A percentile compares a stretch with the other conserved stretches of the same genome.
These are phyloP conservation scores for Dipodomys spectabilis DNA, from an alignment of 2,113 vertebrate species.

Conservation along the genomic window DNA sequence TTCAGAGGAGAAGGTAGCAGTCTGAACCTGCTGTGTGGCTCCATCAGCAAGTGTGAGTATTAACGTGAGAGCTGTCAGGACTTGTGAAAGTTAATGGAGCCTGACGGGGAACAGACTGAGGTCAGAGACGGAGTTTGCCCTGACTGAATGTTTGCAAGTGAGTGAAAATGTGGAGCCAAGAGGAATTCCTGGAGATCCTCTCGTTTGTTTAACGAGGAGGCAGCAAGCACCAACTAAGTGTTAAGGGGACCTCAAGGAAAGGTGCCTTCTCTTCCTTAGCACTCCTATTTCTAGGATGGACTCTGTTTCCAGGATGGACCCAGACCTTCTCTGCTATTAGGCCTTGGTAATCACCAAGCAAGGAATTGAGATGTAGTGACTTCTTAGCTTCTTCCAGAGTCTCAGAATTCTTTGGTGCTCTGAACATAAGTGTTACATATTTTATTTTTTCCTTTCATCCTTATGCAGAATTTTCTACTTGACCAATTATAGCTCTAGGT, in stretches of 20 bases:
- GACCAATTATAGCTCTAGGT: conserved; percentile 35
- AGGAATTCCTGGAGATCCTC: conserved; percentile 74
- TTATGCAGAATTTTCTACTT: conserved; percentile 57
- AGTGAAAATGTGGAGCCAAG: conserved; percentile 70
- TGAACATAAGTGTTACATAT: background rate
- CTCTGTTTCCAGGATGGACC: background rate
- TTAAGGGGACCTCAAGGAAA: background rate
- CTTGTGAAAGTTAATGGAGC: conserved; percentile 89
- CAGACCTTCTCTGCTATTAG: conserved; percentile 76
- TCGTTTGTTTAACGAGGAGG: background rate
- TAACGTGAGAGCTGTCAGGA: conserved; percentile 88
- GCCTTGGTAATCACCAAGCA: conserved; percentile 61
- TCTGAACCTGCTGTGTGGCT: conserved; percentile 90
- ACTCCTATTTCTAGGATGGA: background rate
- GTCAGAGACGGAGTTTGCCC: conserved; percentile 87
- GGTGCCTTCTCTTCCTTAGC: background rate
- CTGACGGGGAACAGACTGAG: conserved; percentile 88
- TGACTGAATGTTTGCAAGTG: conserved; percentile 85
- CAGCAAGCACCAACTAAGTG: background rate
- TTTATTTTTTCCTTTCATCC: background rate
- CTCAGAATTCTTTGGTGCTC: background rate
- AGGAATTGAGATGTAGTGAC: background rate
- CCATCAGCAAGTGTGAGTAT: conserved; percentile 91
- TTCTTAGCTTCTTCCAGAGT: background rate
- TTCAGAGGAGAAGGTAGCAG: conserved; percentile 90